These are phyloP conservation scores for Sciaenops ocellatus DNA, from an alignment of 2,797 vertebrate species.

Conservation along the genomic window DNA sequence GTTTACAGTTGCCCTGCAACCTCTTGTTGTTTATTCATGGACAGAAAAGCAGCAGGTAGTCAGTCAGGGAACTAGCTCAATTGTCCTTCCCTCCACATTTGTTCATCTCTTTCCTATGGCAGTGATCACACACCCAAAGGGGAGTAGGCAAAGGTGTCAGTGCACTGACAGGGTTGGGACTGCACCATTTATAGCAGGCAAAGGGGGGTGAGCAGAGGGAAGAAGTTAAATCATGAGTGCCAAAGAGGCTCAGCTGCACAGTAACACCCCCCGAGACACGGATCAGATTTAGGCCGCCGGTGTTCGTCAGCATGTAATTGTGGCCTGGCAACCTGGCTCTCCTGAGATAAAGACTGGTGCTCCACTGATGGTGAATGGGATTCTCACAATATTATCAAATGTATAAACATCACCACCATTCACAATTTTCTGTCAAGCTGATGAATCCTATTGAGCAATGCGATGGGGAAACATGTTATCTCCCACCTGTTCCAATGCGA, in stretches of 20 bases:
- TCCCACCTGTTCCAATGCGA: conserved; percentile 42
- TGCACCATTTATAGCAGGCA: conserved; percentile 56
- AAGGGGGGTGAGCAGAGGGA: conserved; percentile 29
- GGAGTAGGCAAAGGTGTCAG: conserved; percentile 58
- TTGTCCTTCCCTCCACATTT: conserved; percentile 32
- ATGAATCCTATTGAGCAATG: not conserved
- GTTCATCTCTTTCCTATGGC: conserved; percentile 31
- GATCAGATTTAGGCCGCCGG: conserved; percentile 43
- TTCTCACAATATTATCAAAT: conserved; percentile 34
- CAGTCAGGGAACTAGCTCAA: conserved; percentile 17
- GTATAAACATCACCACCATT: conserved; percentile 35
- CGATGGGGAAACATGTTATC: conserved; percentile 26
- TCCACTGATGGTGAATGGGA: conserved; percentile 34
- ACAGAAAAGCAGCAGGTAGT: conserved; percentile 17
- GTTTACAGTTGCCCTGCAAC: conserved; percentile 9
- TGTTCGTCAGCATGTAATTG: conserved; percentile 73
- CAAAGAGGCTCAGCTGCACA: conserved; percentile 49
- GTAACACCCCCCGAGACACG: conserved; percentile 55
- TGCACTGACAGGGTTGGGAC: conserved; percentile 49
- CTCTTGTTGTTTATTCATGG: conserved; percentile 10
- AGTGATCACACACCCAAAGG: conserved; percentile 51
- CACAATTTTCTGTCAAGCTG: conserved; percentile 26
- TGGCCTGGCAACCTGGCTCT: conserved; percentile 75
- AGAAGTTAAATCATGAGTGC: not conserved
- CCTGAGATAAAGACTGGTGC: conserved; percentile 52